Conservation (phyloP, 2,888 invertebrate species). For the Salticus scenicus region DNA sequence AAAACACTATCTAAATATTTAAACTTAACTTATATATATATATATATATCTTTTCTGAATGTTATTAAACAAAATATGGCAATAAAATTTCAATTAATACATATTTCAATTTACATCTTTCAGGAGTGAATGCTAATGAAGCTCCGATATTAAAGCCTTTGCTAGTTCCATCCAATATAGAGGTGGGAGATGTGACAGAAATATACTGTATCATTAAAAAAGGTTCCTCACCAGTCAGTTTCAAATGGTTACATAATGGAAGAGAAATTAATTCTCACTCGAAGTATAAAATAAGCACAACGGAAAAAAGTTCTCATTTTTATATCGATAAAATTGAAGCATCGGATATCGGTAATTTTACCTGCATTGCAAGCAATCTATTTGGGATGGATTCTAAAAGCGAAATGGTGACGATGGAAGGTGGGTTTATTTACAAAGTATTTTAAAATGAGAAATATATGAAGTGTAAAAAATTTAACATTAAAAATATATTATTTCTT, state of each 20-base stretch:
- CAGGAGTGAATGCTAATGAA: not conserved
- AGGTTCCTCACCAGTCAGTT: constrained; percentile 45
- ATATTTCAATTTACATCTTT: no score
- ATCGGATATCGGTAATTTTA: constrained; percentile 55
- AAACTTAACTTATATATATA: no score
- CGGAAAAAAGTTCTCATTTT: constrained; percentile 29
- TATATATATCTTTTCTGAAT: no score
- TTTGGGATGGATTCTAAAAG: constrained; percentile 40
- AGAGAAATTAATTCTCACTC: constrained; percentile 7
- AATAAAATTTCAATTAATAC: no score
- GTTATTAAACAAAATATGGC: no score
- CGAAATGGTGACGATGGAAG: constrained; percentile 48
- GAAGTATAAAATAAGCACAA: constrained; percentile 26
- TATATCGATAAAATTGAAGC: constrained; percentile 40
- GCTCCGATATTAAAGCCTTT: constrained; percentile 45
- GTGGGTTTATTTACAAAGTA: no score
- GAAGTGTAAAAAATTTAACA: no score
- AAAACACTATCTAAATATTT: no score
- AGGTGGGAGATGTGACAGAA: constrained; percentile 46
- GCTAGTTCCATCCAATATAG: constrained; percentile 33
- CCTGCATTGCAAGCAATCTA: constrained; percentile 39
- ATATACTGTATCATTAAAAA: constrained; percentile 46
- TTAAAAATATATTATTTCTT: no score
- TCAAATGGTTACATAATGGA: constrained; percentile 48
- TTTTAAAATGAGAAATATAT: no score